These are phyloP conservation scores for Scotopteryx bipunctaria DNA, from an alignment of 2,888 invertebrate species.

Conservation along the genomic window DNA sequence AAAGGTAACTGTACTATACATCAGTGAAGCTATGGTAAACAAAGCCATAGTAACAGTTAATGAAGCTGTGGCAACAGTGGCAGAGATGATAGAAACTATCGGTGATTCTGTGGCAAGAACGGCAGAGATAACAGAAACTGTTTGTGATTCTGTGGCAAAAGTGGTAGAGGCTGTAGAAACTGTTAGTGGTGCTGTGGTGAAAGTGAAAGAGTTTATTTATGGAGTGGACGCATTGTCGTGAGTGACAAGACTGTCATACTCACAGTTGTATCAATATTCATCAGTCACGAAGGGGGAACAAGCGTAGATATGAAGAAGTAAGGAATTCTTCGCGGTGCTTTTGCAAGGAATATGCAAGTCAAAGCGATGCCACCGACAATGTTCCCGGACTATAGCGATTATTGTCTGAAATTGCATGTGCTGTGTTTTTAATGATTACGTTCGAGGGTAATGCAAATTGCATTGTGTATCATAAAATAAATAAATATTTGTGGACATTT, in stretches of 20 bases:
- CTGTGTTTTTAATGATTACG: background rate
- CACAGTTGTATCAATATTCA: slow-evolving; percentile 31
- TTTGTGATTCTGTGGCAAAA: slow-evolving; percentile 38
- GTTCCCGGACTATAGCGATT: slow-evolving; percentile 5
- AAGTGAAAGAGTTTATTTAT: slow-evolving; percentile 39
- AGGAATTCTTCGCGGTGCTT: slow-evolving; percentile 2
- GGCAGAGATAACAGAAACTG: slow-evolving; percentile 5
- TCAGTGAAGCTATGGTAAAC: background rate
- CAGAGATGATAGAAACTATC: background rate
- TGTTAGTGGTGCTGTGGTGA: slow-evolving; percentile 18
- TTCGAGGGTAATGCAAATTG: slow-evolving; percentile 5
- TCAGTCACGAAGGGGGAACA: slow-evolving; percentile 27
- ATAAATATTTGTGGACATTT: no score
- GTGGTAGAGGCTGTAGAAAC: slow-evolving; percentile 8
- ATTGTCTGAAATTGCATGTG: slow-evolving; percentile 2
- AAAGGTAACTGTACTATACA: background rate
- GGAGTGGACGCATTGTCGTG: slow-evolving; percentile 34
- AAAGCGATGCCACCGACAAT: slow-evolving; percentile 9
- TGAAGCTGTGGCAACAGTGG: background rate
- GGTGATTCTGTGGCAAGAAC: background rate
- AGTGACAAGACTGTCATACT: slow-evolving; percentile 36
- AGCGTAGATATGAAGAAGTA: slow-evolving; percentile 15
- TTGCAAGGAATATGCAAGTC: slow-evolving; percentile 10
- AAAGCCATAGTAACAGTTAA: background rate
- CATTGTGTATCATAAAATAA: no score